Percentiles rank a stretch among this genome's conserved stretches.
phyloP scores from a whole-genome alignment of 1,140 invertebrate genomes.

The Leptestheria dahalacensis region DNA sequence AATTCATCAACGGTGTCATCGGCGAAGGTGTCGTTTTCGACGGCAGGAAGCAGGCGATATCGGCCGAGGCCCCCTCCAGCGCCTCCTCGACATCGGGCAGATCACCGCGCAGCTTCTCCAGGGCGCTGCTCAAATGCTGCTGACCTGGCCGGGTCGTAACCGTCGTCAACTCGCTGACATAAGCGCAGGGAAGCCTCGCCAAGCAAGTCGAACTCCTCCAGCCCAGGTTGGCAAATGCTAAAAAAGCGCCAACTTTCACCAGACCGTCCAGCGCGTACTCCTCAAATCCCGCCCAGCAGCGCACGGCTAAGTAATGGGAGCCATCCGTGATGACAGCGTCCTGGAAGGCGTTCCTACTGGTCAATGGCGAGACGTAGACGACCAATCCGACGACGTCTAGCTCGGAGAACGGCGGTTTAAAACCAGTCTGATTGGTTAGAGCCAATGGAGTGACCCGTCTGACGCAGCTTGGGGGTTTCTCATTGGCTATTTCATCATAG shows the following conservation, averaged over 20 bases:
- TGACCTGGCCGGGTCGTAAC: background rate
- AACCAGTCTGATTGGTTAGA: background rate
- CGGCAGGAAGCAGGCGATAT: background rate
- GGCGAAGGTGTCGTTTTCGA: background rate
- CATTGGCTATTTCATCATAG: background rate
- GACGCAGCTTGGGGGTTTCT: background rate
- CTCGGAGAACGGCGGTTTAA: slow-evolving; percentile 2
- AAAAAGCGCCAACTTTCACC: background rate
- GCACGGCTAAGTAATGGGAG: background rate
- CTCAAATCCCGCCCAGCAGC: slow-evolving; percentile 1
- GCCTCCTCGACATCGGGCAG: background rate
- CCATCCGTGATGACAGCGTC: background rate
- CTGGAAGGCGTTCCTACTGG: background rate
- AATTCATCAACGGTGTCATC: background rate
- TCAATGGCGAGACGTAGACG: background rate
- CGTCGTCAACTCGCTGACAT: background rate
- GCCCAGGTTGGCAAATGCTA: background rate
- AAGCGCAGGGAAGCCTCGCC: background rate
- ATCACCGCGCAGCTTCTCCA: background rate
- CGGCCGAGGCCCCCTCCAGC: background rate
- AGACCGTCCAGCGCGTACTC: background rate
- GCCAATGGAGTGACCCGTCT: background rate
- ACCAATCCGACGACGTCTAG: slow-evolving; percentile 3
- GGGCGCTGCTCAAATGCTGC: background rate
- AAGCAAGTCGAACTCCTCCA: background rate